These are phyloP conservation scores for Ceratina australensis DNA, from an alignment of 1,140 invertebrate species.

Conservation along the genomic window DNA sequence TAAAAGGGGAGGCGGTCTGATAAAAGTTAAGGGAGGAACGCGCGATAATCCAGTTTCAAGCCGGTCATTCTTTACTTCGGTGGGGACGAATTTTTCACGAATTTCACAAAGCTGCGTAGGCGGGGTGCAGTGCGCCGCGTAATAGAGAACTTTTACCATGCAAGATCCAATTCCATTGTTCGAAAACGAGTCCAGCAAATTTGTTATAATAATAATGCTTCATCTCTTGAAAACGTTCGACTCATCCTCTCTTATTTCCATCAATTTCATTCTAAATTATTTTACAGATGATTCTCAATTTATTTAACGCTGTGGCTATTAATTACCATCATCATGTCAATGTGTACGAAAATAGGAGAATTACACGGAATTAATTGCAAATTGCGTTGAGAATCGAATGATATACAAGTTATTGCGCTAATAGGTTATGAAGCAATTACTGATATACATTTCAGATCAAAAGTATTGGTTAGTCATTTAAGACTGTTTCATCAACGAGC, in stretches of 20 bases:
- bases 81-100: conserved; percentile 15
- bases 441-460: too few species aligned
- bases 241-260: not conserved
- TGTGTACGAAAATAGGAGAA: too few species aligned
- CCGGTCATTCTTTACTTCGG: conserved; percentile 5
- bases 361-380: too few species aligned
- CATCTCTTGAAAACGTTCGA: not conserved
- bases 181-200: not conserved
- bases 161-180: not conserved
- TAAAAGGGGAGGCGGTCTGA: not conserved
- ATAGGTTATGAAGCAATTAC: too few species aligned
- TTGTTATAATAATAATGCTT: not conserved
- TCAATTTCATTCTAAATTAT: too few species aligned
- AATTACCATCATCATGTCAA: too few species aligned
- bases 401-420: too few species aligned
- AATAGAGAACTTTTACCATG: not conserved
- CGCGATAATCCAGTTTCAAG: conserved; percentile 37
- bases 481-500: too few species aligned
- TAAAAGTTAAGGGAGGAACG: not conserved
- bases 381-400: too few species aligned
- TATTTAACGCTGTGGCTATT: too few species aligned
- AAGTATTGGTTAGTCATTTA: too few species aligned
- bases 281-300: too few species aligned
- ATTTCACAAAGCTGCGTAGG: not conserved
- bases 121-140: not conserved